Percentiles rank a stretch among this genome's conserved stretches.
Conservation (phyloP, 2,888 invertebrate genomes). For the Hetaerina titia region DNA sequence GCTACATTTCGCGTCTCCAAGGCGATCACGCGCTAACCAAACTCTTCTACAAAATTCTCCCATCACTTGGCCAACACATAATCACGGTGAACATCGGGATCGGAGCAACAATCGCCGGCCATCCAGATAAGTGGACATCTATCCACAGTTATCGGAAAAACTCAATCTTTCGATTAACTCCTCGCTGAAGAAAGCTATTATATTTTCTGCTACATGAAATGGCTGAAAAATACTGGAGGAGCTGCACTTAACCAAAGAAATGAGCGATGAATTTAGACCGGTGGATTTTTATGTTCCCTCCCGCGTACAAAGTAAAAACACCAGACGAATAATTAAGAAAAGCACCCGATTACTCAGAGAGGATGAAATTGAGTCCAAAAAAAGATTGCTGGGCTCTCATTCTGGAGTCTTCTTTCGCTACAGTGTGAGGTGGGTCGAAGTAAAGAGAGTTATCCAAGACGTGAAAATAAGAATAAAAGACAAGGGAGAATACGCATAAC, state of each 20-base stretch:
- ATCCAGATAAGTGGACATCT: constrained; percentile 40
- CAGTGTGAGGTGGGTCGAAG: background rate
- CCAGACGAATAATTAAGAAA: background rate
- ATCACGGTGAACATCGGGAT: background rate
- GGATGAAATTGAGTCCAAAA: background rate
- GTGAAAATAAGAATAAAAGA: too few species aligned
- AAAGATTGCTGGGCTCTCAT: background rate
- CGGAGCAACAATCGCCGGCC: background rate
- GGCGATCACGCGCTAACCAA: background rate
- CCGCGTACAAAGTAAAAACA: background rate
- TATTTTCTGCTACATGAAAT: background rate
- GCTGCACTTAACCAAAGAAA: background rate
- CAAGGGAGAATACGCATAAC: too few species aligned
- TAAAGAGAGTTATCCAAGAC: too few species aligned
- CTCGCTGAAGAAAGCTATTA: background rate
- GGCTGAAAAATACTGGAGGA: background rate
- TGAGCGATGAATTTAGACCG: background rate
- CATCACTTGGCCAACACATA: background rate
- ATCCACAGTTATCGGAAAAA: constrained; percentile 32
- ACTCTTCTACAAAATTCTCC: background rate
- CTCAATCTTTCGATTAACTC: constrained; percentile 45
- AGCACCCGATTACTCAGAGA: background rate
- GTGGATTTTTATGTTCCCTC: background rate
- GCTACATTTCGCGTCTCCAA: background rate
- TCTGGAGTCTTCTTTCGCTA: background rate